Percentiles rank a stretch among this genome's conserved stretches.
Evolutionary conservation across 2,797 vertebrate species (phyloP).

Genomic region (Falco rusticolus): DNA sequence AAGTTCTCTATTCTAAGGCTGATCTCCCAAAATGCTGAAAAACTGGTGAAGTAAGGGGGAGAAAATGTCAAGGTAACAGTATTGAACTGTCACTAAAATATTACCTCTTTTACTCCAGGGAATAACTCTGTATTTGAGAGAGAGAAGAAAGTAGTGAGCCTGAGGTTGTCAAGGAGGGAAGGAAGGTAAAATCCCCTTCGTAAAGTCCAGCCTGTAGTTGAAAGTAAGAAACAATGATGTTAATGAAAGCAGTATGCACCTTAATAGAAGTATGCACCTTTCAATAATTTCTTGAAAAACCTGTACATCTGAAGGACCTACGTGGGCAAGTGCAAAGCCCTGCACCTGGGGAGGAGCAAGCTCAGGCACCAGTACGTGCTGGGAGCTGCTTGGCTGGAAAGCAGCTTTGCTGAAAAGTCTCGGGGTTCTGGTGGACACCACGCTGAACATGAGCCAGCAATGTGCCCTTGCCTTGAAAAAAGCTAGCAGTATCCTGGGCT

Average conservation of each 20-base stretch:
- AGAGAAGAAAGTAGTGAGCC: background rate
- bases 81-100: background rate
- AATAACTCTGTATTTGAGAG: background rate
- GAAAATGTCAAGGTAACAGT: background rate
- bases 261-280: background rate
- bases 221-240: background rate
- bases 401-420: background rate
- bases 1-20: background rate
- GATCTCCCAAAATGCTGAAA: background rate
- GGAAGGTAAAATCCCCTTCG: background rate
- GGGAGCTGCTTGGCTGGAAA: background rate
- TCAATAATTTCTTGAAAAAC: background rate
- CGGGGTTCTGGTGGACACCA: background rate
- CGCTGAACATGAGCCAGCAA: background rate
- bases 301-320: background rate
- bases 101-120: background rate
- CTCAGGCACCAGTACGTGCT: background rate
- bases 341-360: background rate
- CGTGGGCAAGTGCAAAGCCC: background rate
- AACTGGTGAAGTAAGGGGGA: background rate
- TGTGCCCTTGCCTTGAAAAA: no score
- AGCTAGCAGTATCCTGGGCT: no score
- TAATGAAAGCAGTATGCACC: background rate
- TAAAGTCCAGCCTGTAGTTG: background rate
- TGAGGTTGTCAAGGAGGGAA: background rate